Evolutionary conservation across 2,797 vertebrate species (phyloP).

Genomic region (Notamacropus eugenii): DNA sequence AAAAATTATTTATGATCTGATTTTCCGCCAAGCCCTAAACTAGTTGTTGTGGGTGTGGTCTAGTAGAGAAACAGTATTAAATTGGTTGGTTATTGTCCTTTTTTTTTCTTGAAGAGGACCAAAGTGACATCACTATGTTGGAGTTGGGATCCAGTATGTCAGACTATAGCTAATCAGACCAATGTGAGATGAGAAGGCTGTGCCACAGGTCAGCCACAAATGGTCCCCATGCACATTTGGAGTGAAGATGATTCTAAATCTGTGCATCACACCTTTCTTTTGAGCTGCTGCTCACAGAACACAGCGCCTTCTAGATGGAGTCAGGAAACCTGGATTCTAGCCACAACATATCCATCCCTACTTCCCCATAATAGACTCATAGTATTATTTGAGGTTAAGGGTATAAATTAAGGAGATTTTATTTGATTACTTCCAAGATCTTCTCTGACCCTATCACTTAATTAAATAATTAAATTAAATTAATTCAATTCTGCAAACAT

Average conservation of each 20-base stretch:
- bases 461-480: too few species aligned
- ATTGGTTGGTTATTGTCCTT: not conserved
- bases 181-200: not conserved
- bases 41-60: not conserved
- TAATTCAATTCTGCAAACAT: too few species aligned
- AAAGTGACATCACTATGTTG: not conserved
- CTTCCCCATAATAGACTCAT: too few species aligned
- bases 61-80: not conserved
- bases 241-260: not conserved
- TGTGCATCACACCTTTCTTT: not conserved
- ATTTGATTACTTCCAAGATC: too few species aligned
- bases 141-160: too few species aligned
- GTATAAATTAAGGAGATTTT: too few species aligned
- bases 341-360: too few species aligned
- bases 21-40: not conserved
- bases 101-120: not conserved
- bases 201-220: not conserved
- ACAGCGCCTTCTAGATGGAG: too few species aligned
- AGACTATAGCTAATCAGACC: not conserved
- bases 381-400: too few species aligned
- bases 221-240: not conserved
- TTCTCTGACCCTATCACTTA: too few species aligned
- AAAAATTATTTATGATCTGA: not conserved
- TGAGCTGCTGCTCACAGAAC: not conserved
- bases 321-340: too few species aligned